Evolutionary conservation across 2,888 invertebrate species (phyloP), one percentile per base, ranked within the genome.

Genomic region (Tetheella fluctuosa): DNA sequence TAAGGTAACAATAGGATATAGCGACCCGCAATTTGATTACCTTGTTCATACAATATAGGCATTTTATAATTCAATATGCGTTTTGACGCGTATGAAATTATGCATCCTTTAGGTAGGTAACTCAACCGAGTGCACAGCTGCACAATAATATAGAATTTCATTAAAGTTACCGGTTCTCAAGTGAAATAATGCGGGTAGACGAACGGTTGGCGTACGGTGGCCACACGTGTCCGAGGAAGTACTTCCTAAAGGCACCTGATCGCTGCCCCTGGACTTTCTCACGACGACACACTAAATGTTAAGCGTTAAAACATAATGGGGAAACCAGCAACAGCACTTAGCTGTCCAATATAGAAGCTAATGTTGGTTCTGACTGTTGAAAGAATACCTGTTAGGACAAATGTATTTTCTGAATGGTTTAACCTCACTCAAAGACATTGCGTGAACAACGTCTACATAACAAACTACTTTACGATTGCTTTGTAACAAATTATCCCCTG

Each of bases 101-200:
- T 88, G 87, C 79, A 76, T 72, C 72, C 79, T 74, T 75, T 69
- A 68, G 73, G 69, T 69, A 68, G 73, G 69, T 74, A 83, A 79
- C 73, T 78, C 82, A 85, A 71, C 82, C 77, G 79, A 82, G 85
- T 83, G 87, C 86, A 84, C 90, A 91, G 91, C 91, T 91, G 91
- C 88, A 83, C 68, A 80, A 79, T 79, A 84, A 83, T 88, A 80
- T 89, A 85, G 89, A 89, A 91, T 90, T 88, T 85, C 89, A 90
- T 90, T 90, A 90, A 86, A 84, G 83, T 83, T 85, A 89, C 90
- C 89, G 90, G 90, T 90, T 88, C 83, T 82, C 66, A 75, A 74
- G 83, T 83, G 82, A 87, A 89, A 84, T 87, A 86, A 90, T 91
- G 90, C 90, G 90, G 90, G 90, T 84, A 81, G 78, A 34, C 34